Evolutionary conservation across 1,140 invertebrate species (phyloP), one percentile per base, ranked within the genome.

Genomic region (Mya arenaria): DNA sequence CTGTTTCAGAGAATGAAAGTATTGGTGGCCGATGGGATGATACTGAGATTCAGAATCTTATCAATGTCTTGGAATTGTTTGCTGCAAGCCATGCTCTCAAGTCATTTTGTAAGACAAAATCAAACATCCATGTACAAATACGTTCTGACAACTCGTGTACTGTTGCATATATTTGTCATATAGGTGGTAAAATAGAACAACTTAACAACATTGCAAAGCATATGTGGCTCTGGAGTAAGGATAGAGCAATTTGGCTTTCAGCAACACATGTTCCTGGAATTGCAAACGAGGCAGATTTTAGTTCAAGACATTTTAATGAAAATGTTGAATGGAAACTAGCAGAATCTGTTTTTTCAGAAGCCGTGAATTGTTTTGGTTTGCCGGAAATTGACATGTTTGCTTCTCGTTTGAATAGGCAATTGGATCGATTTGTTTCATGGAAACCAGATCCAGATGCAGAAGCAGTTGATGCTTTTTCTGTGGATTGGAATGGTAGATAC

Each of bases 391-490:
- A 83, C 32, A 19, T 83, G 36, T 83, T 83, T 68, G 81, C 81
- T 13, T 68, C 81, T n/a, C 30, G 81, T 41, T 23, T 78, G 6
- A 84, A 86, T 58, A 25, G 39, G 23, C 82, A 84, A 30, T 19
- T 84, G 0, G 19, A 23, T 28, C 65, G 23, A 48, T 86, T 62
- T 82, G 78, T 77, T 15, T 71, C 85, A 25, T 86, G 69, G 72
- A 66, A 68, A 32, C 80, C 81, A 36, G 84, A 85, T 74, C 68
- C 84, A 55, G 37, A 65, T 44, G 65, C 74, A 36, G 39, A 32
- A 55, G 41, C 60, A 39, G 37, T 84, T 17, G 65, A 82, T 84
- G 68, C 84, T 41, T 85, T 85, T 80, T 78, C 74, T 13, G 25
- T 65, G 23, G 23, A 44, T 48, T 85, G 80, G 80, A 19, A 17